These are phyloP conservation scores for Psittacara wagleri DNA, from an alignment of 2,113 vertebrate species.

Conservation along the genomic window DNA sequence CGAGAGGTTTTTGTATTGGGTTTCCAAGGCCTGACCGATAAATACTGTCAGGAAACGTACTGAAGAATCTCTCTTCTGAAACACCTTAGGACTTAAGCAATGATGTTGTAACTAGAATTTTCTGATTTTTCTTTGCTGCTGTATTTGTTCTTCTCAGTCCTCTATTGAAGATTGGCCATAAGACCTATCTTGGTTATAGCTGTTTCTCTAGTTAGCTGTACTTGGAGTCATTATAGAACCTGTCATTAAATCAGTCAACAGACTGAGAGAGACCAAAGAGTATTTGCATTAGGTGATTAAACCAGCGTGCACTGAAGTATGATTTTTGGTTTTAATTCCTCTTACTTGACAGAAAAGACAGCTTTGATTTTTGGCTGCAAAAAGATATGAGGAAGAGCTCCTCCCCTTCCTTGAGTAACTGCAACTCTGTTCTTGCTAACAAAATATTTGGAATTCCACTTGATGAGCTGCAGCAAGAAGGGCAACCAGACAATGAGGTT, in stretches of 20 bases:
- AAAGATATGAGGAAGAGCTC: constrained; percentile 99
- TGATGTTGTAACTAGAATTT: neutral
- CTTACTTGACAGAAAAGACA: constrained; percentile 86
- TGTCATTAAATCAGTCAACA: neutral
- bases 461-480: constrained; percentile 93
- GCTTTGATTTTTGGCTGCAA: constrained; percentile 89
- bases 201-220: neutral
- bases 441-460: constrained; percentile 96
- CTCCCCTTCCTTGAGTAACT: constrained; percentile 93
- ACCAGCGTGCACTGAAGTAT: constrained; percentile 15
- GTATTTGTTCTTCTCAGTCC: accelerated
- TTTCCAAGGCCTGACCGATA: neutral
- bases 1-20: neutral
- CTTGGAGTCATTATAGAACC: neutral
- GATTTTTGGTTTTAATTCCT: constrained; percentile 16
- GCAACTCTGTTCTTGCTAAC: constrained; percentile 90
- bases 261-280: neutral
- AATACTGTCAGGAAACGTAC: neutral
- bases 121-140: neutral
- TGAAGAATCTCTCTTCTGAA: neutral
- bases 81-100: neutral
- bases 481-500: constrained; percentile 91
- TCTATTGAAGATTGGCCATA: neutral
- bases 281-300: constrained; percentile 1
- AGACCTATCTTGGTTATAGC: neutral